Evolutionary conservation across 2,888 invertebrate genomes (phyloP), one percentile per base, ranked within the genome.

Genomic region (Smittia sp.): DNA sequence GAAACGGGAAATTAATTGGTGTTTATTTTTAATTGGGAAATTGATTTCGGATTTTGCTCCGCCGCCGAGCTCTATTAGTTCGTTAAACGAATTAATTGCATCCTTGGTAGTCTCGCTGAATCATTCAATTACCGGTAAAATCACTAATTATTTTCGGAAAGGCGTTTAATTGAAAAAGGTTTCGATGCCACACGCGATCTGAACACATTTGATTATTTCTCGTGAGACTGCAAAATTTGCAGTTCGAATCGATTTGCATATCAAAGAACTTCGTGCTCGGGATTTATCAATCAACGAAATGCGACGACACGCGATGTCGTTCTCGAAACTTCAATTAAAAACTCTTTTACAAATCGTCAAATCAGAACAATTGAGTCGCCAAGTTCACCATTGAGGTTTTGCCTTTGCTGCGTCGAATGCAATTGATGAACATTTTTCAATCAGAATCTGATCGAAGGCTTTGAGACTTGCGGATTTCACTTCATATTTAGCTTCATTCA

Each of bases 21-120:
- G 69, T 69, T 69, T 69, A 69, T 69, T 69, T 58, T 69, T 69
- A 69, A 69, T 69, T 69, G 69, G 27, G 54, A 69, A 69, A 69
- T 69, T 69, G 69, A 69, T 69, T 69, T 41, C 54, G 68, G 41
- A 46, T 68, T 68, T 46, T 24, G 39, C 39, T 68, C 22, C 46
- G 18, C 20, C n/a, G 41, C 18, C 15, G 54, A 68, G 46, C 52
- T 18, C 15, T 1, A 58, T 58, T 58, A 58, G 22, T 58, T 58
- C 58, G 22, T 58, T 46, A 15, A 18, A 13, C 3, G 4, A n/a
- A 39, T 32, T 69, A 69, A 69, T 69, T 46, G 24, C 52, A 46
- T 69, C 27, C 69, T 54, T 27, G 22, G 20, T 46, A n/a, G 25
- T 41, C 18, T 15, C 9, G 20, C n/a, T 15, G 67, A 38, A 3